phyloP scores from a whole-genome alignment of 30 jellyfish, hydroid and myxozoan species.

The Cassiopea xamachana region DNA sequence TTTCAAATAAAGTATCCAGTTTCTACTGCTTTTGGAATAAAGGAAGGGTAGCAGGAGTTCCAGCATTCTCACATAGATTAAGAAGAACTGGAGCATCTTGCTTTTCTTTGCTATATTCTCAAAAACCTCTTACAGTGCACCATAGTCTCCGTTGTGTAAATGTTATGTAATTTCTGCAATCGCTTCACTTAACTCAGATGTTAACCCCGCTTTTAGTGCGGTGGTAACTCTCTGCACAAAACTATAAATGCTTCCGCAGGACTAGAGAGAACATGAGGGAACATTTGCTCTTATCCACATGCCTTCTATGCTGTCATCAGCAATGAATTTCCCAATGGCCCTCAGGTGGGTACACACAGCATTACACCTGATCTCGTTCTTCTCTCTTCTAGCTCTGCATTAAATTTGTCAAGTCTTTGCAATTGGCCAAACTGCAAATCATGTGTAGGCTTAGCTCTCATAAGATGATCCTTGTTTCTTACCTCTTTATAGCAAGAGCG shows the following conservation, averaged over 20 bases:
- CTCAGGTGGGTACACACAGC: conserved; percentile 23
- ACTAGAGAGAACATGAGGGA: not conserved
- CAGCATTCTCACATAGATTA: too few relatives aligned
- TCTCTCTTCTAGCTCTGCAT: too few relatives aligned
- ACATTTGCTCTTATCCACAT: conserved; percentile 8
- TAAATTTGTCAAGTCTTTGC: too few relatives aligned
- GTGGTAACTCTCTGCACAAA: conserved; percentile 19
- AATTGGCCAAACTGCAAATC: too few relatives aligned
- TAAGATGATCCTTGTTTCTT: too few relatives aligned
- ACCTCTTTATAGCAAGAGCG: too few relatives aligned
- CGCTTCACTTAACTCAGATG: conserved; percentile 25
- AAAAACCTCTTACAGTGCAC: not conserved
- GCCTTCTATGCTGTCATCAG: conserved; percentile 23
- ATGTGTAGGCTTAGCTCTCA: too few relatives aligned
- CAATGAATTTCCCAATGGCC: conserved; percentile 9
- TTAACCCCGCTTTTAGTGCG: conserved; percentile 15
- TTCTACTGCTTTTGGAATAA: too few relatives aligned
- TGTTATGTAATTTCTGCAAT: not conserved
- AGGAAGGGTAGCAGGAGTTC: too few relatives aligned
- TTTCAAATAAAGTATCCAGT: too few relatives aligned
- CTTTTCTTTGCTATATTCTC: not conserved
- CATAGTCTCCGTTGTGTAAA: conserved; percentile 12
- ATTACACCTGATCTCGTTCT: not conserved
- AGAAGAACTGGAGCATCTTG: not conserved
- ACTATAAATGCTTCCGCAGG: not conserved